Evolutionary conservation across 2,797 vertebrate species (phyloP), one percentile per base, ranked within the genome.

Genomic region (Malurus leucopterus): DNA sequence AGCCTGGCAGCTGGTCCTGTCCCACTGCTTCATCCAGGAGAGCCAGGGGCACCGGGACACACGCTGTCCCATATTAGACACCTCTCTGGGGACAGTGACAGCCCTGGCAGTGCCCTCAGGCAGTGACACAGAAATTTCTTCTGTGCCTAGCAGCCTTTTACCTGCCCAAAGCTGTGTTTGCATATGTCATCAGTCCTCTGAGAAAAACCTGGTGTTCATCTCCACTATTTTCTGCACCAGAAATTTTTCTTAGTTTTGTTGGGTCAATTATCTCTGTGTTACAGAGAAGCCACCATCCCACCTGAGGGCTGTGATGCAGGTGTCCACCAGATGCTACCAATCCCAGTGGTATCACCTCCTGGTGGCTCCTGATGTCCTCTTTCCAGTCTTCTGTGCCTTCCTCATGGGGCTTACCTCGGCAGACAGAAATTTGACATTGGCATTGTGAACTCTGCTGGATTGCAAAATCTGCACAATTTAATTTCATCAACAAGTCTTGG

Each of bases 341-440:
- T 70, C 10, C 26, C n/a, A 59, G 22, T 67, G 21, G 9, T 19
- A 38, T 12, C 21, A 46, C 4, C 12, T 76, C 24, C 9, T 3
- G 0, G 3, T 53, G 23, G 4, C 38, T 73, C 13, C 27, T 47
- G 50, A 22, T 62, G 27, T 7, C 4, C 29, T 29, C 27, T 80
- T 67, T 55, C 41, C 40, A 3, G 3, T 43, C 11, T 4, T 70
- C 11, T 70, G 5, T 57, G 22, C 20, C 1, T 50, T 13, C 22
- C 17, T 81, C 34, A 22, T 0, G 0, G 7, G 11, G 3, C 11
- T 78, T 9, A 30, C 7, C 18, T n/a, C 0, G 0, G 13, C 53
- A 36, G n/a, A 47, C 24, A 61, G 53, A 89, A 83, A 38, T 72
- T 85, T 27, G 2, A 7, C 40, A 19, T 44, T 30, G 38, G 38